Base-by-base conservation (phyloP, 2,797 vertebrate species). In the Nyctibius grandis region DNA sequence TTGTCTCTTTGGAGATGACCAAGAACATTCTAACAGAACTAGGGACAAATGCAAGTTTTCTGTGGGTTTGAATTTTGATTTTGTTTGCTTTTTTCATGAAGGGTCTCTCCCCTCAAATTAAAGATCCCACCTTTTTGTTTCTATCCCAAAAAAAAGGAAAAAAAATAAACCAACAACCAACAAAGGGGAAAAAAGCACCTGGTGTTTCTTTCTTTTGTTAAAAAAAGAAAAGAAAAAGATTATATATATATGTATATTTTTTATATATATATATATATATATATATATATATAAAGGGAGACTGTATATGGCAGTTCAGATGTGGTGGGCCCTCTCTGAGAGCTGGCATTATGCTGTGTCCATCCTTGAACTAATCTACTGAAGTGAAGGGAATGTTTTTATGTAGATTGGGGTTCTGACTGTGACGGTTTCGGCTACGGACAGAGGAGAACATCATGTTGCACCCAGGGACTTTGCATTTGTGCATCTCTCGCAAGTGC, bases 361-460 rank as follows among this genome's bases (percentile, higher is more conserved):
- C 97, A n/a, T 96, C 95, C 91, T 93, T 96, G 97, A 97, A 97
- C 98, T 98, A 99, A 98, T 99, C 99, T 98, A 99, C 97, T 74
- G 98, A 98, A 93, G 98, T 96, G 94, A 99, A 99, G 97, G 99
- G 99, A 97, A 99, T 98, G 98, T 99, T 99, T 98, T 99, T 99
- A 98, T 99, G 99, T 96, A 99, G 98, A 96, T 99, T 99, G 65
- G 99, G 99, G 98, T 99, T 99, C 98, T 99, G 99, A 97, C 99
- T 99, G 97, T 99, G 99, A 97, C 99, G 98, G 94, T 99, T 99
- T 85, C 99, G 98, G 98, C 99, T 99, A 96, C 99, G 99, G 96
- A 99, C 99, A 38, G 99, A 99, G 92, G 99, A 99, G 96, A 99
- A 99, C 98, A 99, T 99, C 99, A 99, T 99, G 98, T 99, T 99